Percentiles rank a stretch among this genome's conserved stretches.
Evolutionary conservation across 2,888 invertebrate genomes (phyloP).

Genomic region (Brachylomia viminalis): DNA sequence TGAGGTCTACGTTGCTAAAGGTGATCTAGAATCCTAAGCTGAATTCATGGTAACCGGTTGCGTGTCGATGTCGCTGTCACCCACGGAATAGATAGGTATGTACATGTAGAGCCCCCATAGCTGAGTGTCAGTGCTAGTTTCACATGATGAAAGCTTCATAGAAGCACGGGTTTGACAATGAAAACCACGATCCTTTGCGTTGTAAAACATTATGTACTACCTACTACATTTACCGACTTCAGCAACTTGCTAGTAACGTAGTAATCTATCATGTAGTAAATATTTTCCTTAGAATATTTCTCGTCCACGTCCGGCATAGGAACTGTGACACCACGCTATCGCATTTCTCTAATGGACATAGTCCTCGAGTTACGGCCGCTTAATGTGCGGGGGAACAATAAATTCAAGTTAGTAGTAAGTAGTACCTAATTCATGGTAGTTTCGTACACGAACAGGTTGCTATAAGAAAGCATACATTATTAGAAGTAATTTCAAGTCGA

Average conservation of each 20-base stretch:
- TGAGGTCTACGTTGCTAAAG: too few species aligned
- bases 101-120: too few species aligned
- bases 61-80: too few species aligned
- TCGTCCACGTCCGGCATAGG: constrained; percentile 1
- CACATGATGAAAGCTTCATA: neutral
- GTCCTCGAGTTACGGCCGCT: constrained; percentile 19
- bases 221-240: neutral
- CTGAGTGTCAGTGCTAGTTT: too few species aligned
- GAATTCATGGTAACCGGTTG: too few species aligned
- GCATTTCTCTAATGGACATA: constrained; percentile 45
- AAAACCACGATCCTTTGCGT: neutral
- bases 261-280: constrained; percentile 21
- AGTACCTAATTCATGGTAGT: neutral
- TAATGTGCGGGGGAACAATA: neutral
- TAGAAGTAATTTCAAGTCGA: neutral
- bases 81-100: too few species aligned
- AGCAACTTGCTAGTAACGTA: neutral
- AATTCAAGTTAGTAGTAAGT: neutral
- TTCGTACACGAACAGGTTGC: neutral
- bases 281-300: constrained; percentile 13
- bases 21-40: too few species aligned
- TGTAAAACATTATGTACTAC: neutral
- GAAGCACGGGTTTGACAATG: neutral
- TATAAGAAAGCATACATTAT: neutral
- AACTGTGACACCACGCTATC: constrained; percentile 26